These are phyloP conservation scores for Cephus nigrinus DNA, from an alignment of 2,888 invertebrate species.

Conservation along the genomic window DNA sequence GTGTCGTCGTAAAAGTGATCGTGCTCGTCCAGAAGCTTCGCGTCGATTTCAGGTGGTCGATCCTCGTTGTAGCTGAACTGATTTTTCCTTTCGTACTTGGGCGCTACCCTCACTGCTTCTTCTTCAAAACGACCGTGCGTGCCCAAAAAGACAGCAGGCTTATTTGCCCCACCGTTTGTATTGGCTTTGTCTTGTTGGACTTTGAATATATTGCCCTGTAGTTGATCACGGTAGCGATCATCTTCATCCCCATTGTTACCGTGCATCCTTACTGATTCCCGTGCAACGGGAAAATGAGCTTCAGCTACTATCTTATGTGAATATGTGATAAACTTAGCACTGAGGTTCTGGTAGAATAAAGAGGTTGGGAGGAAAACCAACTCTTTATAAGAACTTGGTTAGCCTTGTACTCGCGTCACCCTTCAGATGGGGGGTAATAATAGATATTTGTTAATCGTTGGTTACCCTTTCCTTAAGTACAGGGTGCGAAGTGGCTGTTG, in stretches of 20 bases:
- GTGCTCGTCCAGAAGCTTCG: slow-evolving; percentile 73
- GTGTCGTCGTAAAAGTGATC: slow-evolving; percentile 79
- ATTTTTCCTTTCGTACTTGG: slow-evolving; percentile 21
- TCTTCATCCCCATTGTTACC: neutral
- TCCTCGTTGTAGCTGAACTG: slow-evolving; percentile 22
- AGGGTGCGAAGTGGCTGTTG: neutral
- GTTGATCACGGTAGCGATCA: neutral
- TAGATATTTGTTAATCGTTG: neutral
- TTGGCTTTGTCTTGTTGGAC: neutral
- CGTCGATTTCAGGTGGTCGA: slow-evolving; percentile 67
- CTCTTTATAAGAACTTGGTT: neutral
- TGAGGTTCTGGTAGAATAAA: neutral
- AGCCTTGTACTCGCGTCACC: neutral
- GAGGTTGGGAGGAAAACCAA: neutral
- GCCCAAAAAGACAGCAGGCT: slow-evolving; percentile 18
- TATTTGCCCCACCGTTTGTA: neutral
- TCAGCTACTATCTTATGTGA: no score
- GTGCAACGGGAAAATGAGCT: neutral
- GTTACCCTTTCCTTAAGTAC: neutral
- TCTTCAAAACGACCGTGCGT: slow-evolving; percentile 11
- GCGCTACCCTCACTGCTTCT: slow-evolving; percentile 4
- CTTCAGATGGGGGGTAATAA: neutral
- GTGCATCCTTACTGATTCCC: slow-evolving; percentile 4
- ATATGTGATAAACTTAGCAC: no score
- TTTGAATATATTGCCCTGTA: slow-evolving; percentile 8